Conservation (phyloP, 2,888 invertebrate species). For the Brenthis daphne region DNA sequence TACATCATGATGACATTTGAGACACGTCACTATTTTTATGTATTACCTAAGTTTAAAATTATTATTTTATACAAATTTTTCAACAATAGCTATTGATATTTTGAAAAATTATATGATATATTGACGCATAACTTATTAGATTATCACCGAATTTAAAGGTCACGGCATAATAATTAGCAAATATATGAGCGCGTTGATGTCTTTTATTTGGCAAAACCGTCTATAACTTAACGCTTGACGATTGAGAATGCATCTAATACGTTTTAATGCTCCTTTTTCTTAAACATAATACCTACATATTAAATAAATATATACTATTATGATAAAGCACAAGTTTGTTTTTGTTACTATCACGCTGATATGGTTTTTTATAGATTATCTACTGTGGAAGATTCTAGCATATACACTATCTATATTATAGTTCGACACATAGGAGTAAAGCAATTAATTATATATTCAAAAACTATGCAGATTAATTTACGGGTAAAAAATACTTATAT, state of each 20-base stretch:
- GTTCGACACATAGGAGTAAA: neutral
- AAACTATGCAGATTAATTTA: too few relatives aligned
- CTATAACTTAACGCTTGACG: slow-evolving; percentile 11
- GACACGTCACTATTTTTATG: too few relatives aligned
- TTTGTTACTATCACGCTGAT: too few relatives aligned
- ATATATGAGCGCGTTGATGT: slow-evolving; percentile 33
- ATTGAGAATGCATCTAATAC: slow-evolving; percentile 9
- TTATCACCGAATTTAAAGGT: slow-evolving; percentile 25
- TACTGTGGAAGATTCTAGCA: too few relatives aligned
- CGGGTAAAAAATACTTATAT: too few relatives aligned
- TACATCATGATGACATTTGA: too few relatives aligned
- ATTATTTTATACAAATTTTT: slow-evolving; percentile 10
- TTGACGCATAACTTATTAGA: slow-evolving; percentile 25
- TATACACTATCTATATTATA: neutral
- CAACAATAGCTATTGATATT: slow-evolving; percentile 18
- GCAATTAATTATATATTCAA: neutral
- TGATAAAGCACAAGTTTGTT: too few relatives aligned
- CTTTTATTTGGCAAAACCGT: slow-evolving; percentile 29
- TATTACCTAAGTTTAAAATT: too few relatives aligned
- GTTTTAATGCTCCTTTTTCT: neutral
- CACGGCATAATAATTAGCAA: slow-evolving; percentile 4
- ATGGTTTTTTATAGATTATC: too few relatives aligned
- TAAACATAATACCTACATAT: neutral
- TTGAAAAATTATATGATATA: slow-evolving; percentile 19
- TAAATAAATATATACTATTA: too few relatives aligned